Conservation (phyloP, 2,797 vertebrate genomes). For the Gallinago nigripennis region DNA sequence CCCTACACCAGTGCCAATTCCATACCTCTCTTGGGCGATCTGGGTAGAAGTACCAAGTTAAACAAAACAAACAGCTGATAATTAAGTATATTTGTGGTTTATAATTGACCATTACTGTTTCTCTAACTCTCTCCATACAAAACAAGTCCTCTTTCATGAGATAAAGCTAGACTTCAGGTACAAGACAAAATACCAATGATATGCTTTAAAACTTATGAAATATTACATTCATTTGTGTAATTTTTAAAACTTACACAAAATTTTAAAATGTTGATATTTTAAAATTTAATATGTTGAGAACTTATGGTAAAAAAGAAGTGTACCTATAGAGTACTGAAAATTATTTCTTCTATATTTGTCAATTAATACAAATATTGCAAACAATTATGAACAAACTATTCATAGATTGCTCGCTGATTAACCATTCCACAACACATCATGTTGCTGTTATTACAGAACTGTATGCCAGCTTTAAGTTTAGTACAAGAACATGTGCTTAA, state of each 20-base stretch:
- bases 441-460: neutral
- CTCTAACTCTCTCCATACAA: neutral
- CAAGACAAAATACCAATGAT: fast-evolving
- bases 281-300: neutral
- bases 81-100: neutral
- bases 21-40: neutral
- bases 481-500: neutral
- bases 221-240: neutral
- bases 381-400: neutral
- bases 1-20: neutral
- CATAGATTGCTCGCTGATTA: neutral
- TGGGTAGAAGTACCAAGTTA: neutral
- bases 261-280: neutral
- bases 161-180: neutral
- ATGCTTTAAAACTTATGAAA: neutral
- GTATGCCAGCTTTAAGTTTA: neutral
- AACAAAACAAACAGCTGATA: neutral
- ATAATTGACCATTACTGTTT: neutral
- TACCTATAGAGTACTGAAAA: neutral
- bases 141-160: neutral
- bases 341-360: neutral
- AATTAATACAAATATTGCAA: neutral
- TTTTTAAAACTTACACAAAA: neutral
- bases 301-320: neutral
- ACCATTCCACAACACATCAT: neutral